Evolutionary conservation across 2,888 invertebrate species (phyloP), one percentile per base, ranked within the genome.

Genomic region (Acleris sparsana): DNA sequence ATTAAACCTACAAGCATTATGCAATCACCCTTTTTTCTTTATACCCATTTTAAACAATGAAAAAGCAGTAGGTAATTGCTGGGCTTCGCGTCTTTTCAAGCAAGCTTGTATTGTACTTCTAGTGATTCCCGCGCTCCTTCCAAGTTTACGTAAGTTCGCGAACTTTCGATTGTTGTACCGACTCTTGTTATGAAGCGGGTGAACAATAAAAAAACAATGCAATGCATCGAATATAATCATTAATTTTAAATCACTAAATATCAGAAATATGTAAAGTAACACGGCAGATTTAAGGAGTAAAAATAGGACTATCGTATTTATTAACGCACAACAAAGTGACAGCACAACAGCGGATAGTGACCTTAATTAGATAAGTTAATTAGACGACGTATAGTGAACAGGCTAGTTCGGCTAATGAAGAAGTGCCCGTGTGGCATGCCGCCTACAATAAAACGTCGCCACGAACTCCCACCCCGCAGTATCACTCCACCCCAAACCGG

Each of bases 401-500:
- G 74, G 73, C 74, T 72, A 77, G 75, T 75, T 73, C 71, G 66
- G 62, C 70, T 80, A 80, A 80, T 80, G 77, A 79, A 81, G 78
- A 81, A 80, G 81, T 80, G 70, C 85, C 84, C 87, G 83, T 84
- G 88, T 88, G 83, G 87, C 88, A 84, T 85, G 87, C 75, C 71
- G 68, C 68, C 82, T 75, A 83, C 84, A 86, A 87, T 86, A 87
- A 88, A 89, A 87, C 84, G 87, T 67, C 63, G 70, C 73, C 73
- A 63, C 66, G 67, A 63, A 57, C 71, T 69, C 70, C 78, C 77
- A 66, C 76, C 75, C 80, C 80, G 80, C 83, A 85, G 85, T 85
- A 81, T 84, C 80, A 78, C 81, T 80, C 80, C 80, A 79, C 83
- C 82, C 82, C 84, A 87, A 91, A 88, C 88, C 88, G 84, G 86